These are phyloP conservation scores for Aythya fuligula DNA, from an alignment of 2,797 vertebrate genomes.

Conservation along the genomic window DNA sequence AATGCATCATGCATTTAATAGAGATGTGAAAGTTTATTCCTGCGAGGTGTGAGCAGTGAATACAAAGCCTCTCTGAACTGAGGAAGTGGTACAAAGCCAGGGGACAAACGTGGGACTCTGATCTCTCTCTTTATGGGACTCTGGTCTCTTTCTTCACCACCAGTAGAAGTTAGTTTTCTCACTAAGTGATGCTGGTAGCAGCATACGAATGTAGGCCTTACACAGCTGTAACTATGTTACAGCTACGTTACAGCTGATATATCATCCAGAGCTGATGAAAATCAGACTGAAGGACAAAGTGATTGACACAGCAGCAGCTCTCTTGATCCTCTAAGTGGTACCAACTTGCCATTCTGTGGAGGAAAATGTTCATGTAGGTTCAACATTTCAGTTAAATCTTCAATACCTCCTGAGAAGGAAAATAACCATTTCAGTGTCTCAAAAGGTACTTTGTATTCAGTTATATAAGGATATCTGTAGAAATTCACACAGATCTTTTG, in stretches of 20 bases:
- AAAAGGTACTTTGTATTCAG: not conserved
- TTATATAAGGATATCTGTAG: not conserved
- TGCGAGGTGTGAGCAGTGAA: not conserved
- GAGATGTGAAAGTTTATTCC: rapidly evolving
- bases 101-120: not conserved
- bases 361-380: not conserved
- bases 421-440: not conserved
- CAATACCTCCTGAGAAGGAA: not conserved
- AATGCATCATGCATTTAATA: not conserved
- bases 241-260: not conserved
- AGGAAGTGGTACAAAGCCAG: not conserved
- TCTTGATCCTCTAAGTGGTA: not conserved
- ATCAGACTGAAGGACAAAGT: not conserved
- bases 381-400: not conserved
- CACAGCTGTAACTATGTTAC: not conserved
- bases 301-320: not conserved
- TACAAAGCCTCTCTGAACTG: not conserved
- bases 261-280: not conserved
- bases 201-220: not conserved
- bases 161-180: not conserved
- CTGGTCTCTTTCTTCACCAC: not conserved
- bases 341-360: not conserved
- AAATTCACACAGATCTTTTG: not conserved
- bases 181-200: not conserved
- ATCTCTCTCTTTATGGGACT: not conserved